A percentile compares a stretch with the other conserved stretches of the same genome.
Conservation (phyloP, 2,888 invertebrate species). For the Meteorus colon region DNA sequence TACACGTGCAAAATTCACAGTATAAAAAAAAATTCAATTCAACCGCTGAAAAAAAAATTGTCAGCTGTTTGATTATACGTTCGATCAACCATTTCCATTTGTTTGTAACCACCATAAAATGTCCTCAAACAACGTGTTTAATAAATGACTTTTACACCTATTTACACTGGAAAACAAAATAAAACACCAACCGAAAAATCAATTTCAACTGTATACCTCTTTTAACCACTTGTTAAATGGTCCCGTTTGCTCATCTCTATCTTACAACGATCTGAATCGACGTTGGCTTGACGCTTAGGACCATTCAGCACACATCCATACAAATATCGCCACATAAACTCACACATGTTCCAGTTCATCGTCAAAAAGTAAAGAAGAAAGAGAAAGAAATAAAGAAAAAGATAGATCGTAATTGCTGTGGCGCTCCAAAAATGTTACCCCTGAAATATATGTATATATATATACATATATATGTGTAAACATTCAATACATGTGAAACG, state of each 20-base stretch:
- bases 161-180: too few relatives aligned
- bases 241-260: constrained; percentile 31
- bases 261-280: constrained; percentile 34
- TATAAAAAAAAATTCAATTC: too few relatives aligned
- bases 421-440: constrained; percentile 40
- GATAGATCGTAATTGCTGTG: constrained; percentile 38
- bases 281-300: constrained; percentile 22
- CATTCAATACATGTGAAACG: constrained; percentile 34
- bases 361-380: constrained; percentile 15
- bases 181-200: too few relatives aligned
- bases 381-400: constrained; percentile 12
- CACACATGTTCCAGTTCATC: not conserved
- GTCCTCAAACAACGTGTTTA: too few relatives aligned
- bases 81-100: too few relatives aligned
- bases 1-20: too few relatives aligned
- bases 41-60: too few relatives aligned
- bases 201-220: not conserved
- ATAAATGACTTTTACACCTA: too few relatives aligned
- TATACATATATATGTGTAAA: not conserved
- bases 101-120: too few relatives aligned
- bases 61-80: too few relatives aligned
- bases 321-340: not conserved
- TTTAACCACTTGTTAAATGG: not conserved
- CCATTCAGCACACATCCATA: constrained; percentile 1
- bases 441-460: not conserved